Percentiles rank a stretch among this genome's conserved stretches.
These are phyloP conservation scores for Hemibagrus wyckioides DNA, from an alignment of 2,113 vertebrate genomes.

Conservation along the genomic window DNA sequence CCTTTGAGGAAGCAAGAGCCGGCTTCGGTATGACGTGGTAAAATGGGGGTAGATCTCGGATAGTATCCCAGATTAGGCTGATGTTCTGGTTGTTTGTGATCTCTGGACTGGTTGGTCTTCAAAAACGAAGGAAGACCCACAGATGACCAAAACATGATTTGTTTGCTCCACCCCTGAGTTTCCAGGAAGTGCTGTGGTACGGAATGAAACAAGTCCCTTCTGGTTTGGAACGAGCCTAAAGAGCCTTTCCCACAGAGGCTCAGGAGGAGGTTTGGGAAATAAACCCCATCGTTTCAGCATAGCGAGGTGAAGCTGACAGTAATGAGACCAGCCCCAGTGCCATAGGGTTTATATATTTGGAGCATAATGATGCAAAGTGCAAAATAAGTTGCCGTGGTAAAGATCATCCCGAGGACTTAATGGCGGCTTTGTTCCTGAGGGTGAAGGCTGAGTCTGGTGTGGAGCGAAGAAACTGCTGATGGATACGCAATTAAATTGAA, in stretches of 20 bases:
- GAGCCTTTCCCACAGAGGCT: background rate
- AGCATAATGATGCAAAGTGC: background rate
- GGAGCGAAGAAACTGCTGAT: constrained; percentile 7
- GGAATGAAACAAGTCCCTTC: background rate
- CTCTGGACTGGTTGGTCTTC: background rate
- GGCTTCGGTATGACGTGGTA: background rate
- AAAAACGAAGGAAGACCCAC: background rate
- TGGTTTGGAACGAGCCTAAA: background rate
- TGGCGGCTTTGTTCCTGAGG: constrained; percentile 2
- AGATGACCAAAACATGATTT: background rate
- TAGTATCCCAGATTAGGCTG: background rate
- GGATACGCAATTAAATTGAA: background rate
- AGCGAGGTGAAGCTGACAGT: background rate
- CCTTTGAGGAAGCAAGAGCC: background rate
- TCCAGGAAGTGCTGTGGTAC: background rate
- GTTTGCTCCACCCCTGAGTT: background rate
- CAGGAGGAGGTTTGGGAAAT: background rate
- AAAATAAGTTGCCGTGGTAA: background rate
- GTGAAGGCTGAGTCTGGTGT: background rate
- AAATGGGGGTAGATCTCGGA: background rate
- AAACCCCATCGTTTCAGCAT: background rate
- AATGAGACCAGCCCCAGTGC: background rate
- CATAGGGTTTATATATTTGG: background rate
- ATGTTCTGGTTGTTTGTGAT: background rate
- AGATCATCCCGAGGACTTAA: constrained; percentile 10